Conservation (phyloP, 2,888 invertebrate genomes). For the Tuberolachnus salignus region DNA sequence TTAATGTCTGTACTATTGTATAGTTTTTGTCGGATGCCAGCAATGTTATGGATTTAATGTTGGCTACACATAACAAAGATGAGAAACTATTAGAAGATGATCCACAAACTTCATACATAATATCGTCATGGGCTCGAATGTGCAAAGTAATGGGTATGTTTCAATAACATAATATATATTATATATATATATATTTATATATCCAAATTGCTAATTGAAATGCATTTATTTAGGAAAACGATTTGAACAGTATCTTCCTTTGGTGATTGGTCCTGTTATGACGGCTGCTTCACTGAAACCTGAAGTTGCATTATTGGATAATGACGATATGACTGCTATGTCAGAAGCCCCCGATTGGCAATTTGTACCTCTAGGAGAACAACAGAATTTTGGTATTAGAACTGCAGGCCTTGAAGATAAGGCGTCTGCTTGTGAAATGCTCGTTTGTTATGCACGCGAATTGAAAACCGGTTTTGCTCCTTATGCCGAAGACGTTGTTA, state of each 20-base stretch:
- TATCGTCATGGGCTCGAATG: constrained; percentile 98
- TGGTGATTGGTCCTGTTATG: constrained; percentile 95
- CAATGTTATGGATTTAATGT: constrained; percentile 92
- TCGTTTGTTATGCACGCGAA: constrained; percentile 93
- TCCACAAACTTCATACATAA: constrained; percentile 95
- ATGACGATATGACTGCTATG: constrained; percentile 81
- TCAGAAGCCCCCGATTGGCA: constrained; percentile 92
- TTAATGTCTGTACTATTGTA: constrained; percentile 33
- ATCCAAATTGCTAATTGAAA: constrained; percentile 35
- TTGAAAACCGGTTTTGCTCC: constrained; percentile 83
- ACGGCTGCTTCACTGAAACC: constrained; percentile 91
- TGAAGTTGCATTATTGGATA: constrained; percentile 87
- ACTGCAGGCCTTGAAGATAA: constrained; percentile 95
- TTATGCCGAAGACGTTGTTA: constrained; percentile 80
- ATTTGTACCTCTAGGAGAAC: constrained; percentile 90
- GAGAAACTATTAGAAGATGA: constrained; percentile 86
- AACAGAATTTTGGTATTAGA: constrained; percentile 92
- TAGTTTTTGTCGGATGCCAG: constrained; percentile 87
- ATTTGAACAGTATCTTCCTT: constrained; percentile 88
- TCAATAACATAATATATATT: not conserved
- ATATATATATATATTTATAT: no score
- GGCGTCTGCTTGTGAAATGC: constrained; percentile 94
- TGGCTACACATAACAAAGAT: constrained; percentile 87
- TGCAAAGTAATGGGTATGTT: constrained; percentile 84
- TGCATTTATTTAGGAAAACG: constrained; percentile 69